These are phyloP conservation scores for Phyllotreta striolata DNA, from an alignment of 2,888 invertebrate species.

Conservation along the genomic window DNA sequence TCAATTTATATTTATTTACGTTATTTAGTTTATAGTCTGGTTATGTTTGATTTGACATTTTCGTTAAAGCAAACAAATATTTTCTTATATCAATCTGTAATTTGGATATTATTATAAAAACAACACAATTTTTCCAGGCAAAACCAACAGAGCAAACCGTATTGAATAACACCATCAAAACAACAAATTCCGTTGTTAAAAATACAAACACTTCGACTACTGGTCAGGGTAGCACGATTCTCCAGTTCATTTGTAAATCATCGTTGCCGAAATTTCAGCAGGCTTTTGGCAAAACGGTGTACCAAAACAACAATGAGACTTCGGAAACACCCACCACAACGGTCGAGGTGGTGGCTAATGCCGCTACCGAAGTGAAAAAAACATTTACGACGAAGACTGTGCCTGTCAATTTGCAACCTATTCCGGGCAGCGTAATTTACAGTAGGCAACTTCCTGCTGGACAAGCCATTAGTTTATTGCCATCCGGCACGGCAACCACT, in stretches of 20 bases:
- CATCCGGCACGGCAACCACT: constrained; percentile 55
- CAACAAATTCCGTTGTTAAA: constrained; percentile 46
- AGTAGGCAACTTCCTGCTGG: constrained; percentile 75
- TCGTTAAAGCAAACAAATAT: no score
- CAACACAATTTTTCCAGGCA: constrained; percentile 28
- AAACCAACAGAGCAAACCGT: constrained; percentile 39
- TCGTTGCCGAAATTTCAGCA: constrained; percentile 79
- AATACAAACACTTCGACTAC: constrained; percentile 43
- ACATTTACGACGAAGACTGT: constrained; percentile 61
- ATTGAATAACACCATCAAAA: constrained; percentile 42
- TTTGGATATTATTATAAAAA: neutral
- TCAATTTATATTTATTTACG: neutral
- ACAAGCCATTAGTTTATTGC: constrained; percentile 69
- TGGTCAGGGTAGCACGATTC: constrained; percentile 56
- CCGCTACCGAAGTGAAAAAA: constrained; percentile 36
- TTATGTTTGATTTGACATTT: no score
- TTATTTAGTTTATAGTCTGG: no score
- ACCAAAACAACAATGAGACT: constrained; percentile 57
- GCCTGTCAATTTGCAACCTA: constrained; percentile 66
- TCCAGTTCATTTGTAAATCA: constrained; percentile 72
- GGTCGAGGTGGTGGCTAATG: constrained; percentile 35
- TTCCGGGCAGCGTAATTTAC: constrained; percentile 76
- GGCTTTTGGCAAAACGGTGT: constrained; percentile 79
- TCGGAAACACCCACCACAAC: constrained; percentile 43
- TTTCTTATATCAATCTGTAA: no score